A percentile compares a stretch with the other conserved stretches of the same genome.
Conservation (phyloP, 2,888 invertebrate genomes). For the Sepiola atlantica region DNA sequence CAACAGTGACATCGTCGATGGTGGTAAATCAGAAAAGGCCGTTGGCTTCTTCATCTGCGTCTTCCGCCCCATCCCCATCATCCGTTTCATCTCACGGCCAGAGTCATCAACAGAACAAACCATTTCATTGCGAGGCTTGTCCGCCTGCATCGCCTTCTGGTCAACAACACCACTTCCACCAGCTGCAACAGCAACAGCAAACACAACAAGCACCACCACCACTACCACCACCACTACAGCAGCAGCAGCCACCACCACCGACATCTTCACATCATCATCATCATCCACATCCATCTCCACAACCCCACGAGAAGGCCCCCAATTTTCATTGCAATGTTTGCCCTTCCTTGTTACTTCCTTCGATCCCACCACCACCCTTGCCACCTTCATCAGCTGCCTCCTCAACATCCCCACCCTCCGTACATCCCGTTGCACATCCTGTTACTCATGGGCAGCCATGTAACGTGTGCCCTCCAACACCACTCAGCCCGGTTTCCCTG, state of each 20-base stretch:
- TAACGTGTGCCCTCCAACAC: constrained; percentile 24
- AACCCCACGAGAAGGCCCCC: neutral
- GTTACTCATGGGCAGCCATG: constrained; percentile 1
- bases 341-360: neutral
- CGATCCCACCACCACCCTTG: neutral
- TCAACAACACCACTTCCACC: constrained; percentile 21
- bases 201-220: neutral
- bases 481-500: neutral
- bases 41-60: neutral
- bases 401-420: neutral
- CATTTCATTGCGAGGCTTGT: neutral
- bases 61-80: neutral
- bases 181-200: neutral
- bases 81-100: neutral
- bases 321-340: constrained; percentile 41
- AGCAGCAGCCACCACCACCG: neutral
- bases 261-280: neutral
- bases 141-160: neutral
- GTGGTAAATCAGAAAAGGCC: neutral
- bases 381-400: neutral
- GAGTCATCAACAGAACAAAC: neutral
- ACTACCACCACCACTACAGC: neutral
- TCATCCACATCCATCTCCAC: neutral
- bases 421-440: neutral
- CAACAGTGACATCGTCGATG: neutral